Conservation (phyloP, 2,888 invertebrate genomes). For the Drosophila greeni region DNA sequence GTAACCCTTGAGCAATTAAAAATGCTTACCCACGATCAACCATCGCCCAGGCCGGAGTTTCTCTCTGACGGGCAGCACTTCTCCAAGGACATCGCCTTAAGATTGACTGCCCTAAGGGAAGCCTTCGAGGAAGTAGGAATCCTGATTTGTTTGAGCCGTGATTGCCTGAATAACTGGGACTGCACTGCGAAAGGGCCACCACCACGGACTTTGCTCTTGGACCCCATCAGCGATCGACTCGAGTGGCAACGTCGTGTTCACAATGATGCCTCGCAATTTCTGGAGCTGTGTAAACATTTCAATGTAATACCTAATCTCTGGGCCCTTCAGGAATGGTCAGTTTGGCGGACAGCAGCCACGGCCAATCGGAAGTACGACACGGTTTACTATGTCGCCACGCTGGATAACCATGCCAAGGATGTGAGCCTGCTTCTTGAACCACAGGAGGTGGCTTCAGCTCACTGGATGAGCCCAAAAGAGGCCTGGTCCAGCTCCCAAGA, state of each 20-base stretch:
- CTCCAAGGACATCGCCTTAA: constrained; percentile 83
- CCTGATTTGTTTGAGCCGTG: constrained; percentile 82
- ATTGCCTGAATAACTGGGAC: constrained; percentile 76
- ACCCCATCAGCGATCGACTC: constrained; percentile 80
- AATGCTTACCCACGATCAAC: constrained; percentile 53
- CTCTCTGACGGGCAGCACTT: constrained; percentile 78
- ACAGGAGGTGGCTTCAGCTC: constrained; percentile 55
- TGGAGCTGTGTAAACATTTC: constrained; percentile 84
- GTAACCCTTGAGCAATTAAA: constrained; percentile 80
- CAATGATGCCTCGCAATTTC: constrained; percentile 79
- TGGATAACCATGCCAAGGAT: constrained; percentile 42
- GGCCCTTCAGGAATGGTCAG: constrained; percentile 89
- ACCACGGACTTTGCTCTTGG: constrained; percentile 74
- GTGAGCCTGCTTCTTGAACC: constrained; percentile 64
- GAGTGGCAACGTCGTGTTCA: constrained; percentile 82
- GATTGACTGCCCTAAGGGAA: constrained; percentile 91
- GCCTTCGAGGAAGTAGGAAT: constrained; percentile 95
- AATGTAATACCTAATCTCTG: constrained; percentile 88
- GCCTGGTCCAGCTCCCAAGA: constrained; percentile 55
- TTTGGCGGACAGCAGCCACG: constrained; percentile 87
- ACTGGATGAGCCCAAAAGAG: constrained; percentile 53
- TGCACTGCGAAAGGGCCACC: constrained; percentile 57
- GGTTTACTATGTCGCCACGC: constrained; percentile 60
- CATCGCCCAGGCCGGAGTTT: constrained; percentile 77
- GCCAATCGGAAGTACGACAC: constrained; percentile 69